Conservation (phyloP, 2,113 vertebrate species). For the Physeter macrocephalus region DNA sequence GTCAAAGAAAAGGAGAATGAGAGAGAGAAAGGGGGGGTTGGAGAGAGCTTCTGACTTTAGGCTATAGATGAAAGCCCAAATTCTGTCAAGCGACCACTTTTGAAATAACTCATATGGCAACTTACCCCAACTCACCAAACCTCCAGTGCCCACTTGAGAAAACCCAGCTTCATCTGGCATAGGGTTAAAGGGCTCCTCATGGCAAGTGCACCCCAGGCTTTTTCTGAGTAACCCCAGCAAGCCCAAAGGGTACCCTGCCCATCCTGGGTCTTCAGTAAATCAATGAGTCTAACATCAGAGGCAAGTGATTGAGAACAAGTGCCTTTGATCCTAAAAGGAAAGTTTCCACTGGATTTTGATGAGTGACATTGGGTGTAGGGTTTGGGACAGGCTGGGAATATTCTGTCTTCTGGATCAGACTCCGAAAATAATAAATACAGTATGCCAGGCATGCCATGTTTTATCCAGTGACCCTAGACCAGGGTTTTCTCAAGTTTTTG, state of each 20-base stretch:
- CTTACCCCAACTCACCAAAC: not conserved
- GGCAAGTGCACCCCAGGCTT: not conserved
- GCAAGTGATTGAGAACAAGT: not conserved
- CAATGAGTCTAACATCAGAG: not conserved
- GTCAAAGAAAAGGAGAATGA: not conserved
- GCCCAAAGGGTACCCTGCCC: not conserved
- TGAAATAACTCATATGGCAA: not conserved
- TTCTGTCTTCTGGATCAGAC: not conserved
- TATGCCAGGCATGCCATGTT: not conserved
- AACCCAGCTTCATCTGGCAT: not conserved
- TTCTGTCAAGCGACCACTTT: not conserved
- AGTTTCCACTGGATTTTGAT: not conserved
- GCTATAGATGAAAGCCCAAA: not conserved
- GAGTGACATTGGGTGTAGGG: not conserved
- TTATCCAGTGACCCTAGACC: not conserved
- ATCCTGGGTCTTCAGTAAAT: not conserved
- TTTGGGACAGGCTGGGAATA: not conserved
- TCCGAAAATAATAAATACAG: not conserved
- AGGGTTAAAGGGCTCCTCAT: not conserved
- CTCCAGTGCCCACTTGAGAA: not conserved
- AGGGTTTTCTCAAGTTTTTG: not conserved
- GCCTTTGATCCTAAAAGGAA: not conserved
- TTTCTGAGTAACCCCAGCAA: not conserved
- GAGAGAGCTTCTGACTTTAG: not conserved
- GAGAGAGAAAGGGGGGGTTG: not conserved